phyloP scores from a whole-genome alignment of 2,797 vertebrate species.

The Notamacropus eugenii region DNA sequence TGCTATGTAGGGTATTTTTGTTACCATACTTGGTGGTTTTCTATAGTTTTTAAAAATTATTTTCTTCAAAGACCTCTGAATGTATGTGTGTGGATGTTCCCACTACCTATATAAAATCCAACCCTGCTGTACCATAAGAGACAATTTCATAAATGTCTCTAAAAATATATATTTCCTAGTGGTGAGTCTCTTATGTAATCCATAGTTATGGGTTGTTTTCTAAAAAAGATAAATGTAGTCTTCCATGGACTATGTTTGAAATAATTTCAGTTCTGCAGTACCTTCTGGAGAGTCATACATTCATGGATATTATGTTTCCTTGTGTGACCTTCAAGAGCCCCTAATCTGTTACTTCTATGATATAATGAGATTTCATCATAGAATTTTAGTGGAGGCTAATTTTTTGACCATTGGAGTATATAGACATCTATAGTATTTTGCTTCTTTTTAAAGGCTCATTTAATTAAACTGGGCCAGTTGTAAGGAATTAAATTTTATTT shows the following conservation, averaged over 20 bases:
- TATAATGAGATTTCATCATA: background rate
- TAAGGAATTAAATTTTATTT: background rate
- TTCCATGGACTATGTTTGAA: background rate
- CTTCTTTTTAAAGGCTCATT: background rate
- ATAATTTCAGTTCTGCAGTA: background rate
- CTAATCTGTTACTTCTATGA: background rate
- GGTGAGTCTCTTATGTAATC: background rate
- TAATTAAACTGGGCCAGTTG: background rate
- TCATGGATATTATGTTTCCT: background rate
- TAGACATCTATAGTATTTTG: background rate
- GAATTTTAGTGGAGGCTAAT: background rate
- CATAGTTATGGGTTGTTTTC: background rate
- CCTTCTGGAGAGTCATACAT: background rate
- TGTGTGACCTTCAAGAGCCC: background rate
- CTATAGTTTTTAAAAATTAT: background rate
- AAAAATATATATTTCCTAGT: background rate
- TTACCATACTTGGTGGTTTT: background rate
- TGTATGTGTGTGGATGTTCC: background rate
- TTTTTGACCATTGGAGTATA: background rate
- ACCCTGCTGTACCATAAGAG: background rate
- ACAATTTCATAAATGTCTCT: background rate
- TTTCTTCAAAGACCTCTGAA: background rate
- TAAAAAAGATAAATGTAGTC: background rate
- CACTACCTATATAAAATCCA: background rate
- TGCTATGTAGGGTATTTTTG: background rate